Evolutionary conservation across 1,140 invertebrate species (phyloP).

Genomic region (Lucilia cuprina): DNA sequence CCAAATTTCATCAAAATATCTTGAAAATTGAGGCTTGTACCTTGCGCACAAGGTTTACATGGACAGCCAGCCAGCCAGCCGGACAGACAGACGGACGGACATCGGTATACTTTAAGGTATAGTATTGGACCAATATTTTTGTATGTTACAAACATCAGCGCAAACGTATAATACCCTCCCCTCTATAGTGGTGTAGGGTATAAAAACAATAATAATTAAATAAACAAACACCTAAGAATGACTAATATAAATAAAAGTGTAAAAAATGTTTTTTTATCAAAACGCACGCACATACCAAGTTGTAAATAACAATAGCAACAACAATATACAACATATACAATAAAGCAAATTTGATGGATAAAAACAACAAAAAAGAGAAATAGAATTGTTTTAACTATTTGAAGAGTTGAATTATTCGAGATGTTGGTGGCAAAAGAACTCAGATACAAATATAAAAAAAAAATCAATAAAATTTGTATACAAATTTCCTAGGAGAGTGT

Average conservation of each 20-base stretch:
- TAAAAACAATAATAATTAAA: neutral
- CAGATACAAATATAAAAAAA: too few species aligned
- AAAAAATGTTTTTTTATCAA: neutral
- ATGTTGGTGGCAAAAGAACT: neutral
- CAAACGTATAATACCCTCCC: too few species aligned
- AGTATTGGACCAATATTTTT: too few species aligned
- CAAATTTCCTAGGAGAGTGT: slow-evolving; percentile 10
- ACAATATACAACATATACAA: neutral
- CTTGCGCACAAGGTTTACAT: too few species aligned
- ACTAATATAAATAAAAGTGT: slow-evolving; percentile 1
- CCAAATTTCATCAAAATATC: too few species aligned
- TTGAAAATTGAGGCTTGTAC: too few species aligned
- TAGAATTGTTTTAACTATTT: neutral
- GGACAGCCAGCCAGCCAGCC: too few species aligned
- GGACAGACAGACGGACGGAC: too few species aligned
- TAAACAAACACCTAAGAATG: slow-evolving; percentile 7
- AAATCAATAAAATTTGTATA: slow-evolving; percentile 12
- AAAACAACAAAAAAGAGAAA: neutral
- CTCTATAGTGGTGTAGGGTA: too few species aligned
- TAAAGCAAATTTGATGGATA: neutral
- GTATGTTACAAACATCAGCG: too few species aligned
- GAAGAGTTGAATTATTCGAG: neutral
- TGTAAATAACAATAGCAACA: neutral
- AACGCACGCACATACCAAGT: neutral
- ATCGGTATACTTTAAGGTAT: too few species aligned